Base-by-base conservation (phyloP, 1,140 invertebrate species). In the Odontomachus brunneus region DNA sequence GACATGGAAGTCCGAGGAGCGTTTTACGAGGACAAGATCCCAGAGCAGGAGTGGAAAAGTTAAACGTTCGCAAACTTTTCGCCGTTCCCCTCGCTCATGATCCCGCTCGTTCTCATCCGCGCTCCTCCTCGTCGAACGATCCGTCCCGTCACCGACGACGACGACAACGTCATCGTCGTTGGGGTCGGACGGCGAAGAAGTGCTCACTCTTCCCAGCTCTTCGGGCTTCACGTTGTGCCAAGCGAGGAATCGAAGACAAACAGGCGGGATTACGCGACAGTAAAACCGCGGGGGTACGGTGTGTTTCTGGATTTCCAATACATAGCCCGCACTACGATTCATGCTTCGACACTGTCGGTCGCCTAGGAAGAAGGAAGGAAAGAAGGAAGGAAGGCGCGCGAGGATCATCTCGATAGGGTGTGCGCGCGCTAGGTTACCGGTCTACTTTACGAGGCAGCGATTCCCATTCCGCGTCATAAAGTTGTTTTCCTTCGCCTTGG, bases 401-500 rank as follows among this genome's bases (percentile, higher is more conserved):
- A 19, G 33, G 55, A 76, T 69, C 69, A 51, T 60, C 15, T n/a
- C 62, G 63, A 60, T 29, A 24, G 67, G 17, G 62, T 53, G 33
- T 29, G 62, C 29, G 29, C 29, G 29, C 48, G 62, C 53, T 19
- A 49, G n/a, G 48, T 33, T 53, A 22, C 17, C 24, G 38, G 49
- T 74, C 48, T 65, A 44, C 74, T 90, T 90, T 90, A 90, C 85
- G 71, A 83, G 84, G 76, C 83, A 86, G 84, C 87, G 88, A 90
- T 89, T 90, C 88, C 81, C 83, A 90, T 90, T 91, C 85, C 83
- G 82, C 67, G 55, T 86, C 87, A 88, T 92, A 91, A 92, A 90
- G 85, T 89, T 91, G 88, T 90, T 92, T 90, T 89, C 82, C 67
- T 82, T 84, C 19, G n/a, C 17, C 48, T n/a, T 33, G 19, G 26